Conservation (phyloP, 2,113 vertebrate species). For the Pluvialis apricaria region DNA sequence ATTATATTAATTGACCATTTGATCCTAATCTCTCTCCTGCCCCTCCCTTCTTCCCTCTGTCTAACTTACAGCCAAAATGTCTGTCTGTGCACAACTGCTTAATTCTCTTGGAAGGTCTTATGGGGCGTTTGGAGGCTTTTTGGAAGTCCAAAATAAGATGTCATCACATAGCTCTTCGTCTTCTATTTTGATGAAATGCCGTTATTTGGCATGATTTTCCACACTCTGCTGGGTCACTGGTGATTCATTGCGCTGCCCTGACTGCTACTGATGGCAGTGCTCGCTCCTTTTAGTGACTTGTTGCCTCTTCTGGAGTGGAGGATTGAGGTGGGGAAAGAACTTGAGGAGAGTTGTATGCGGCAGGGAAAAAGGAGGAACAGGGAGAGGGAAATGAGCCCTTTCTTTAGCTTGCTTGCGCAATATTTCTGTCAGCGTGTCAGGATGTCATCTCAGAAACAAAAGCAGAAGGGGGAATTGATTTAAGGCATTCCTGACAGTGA, state of each 20-base stretch:
- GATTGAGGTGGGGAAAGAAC: background rate
- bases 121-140: background rate
- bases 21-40: slow-evolving; percentile 1
- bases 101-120: background rate
- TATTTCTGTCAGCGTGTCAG: background rate
- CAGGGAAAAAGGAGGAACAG: background rate
- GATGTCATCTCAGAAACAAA: background rate
- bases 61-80: background rate
- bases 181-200: background rate
- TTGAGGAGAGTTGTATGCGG: background rate
- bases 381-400: background rate
- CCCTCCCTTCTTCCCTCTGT: background rate
- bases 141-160: background rate
- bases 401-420: accelerated
- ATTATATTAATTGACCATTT: slow-evolving; percentile 47
- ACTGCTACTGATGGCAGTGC: accelerated
- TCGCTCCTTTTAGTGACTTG: background rate
- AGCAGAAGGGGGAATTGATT: background rate
- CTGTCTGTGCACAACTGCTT: background rate
- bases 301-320: background rate
- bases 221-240: accelerated
- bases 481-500: background rate
- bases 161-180: background rate
- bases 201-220: background rate
- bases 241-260: background rate